phyloP scores from a whole-genome alignment of 2,888 invertebrate genomes.

The Temnothorax ravouxi region DNA sequence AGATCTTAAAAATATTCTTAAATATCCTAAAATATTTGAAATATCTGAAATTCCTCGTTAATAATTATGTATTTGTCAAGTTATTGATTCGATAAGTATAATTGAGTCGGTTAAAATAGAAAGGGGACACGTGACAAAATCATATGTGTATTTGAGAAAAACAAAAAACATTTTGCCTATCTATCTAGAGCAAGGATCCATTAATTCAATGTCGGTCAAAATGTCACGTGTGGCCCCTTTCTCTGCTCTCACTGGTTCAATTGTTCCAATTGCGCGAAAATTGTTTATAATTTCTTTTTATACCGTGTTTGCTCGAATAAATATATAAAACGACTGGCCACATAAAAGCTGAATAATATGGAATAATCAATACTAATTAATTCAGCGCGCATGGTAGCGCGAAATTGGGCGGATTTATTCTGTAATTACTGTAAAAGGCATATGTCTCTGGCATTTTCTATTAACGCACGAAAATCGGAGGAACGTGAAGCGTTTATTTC shows the following conservation, averaged over 20 bases:
- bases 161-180: no score
- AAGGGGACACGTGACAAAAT: no score
- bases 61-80: not conserved
- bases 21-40: not conserved
- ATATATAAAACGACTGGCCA: not conserved
- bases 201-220: no score
- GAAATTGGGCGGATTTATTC: slow-evolving; percentile 23
- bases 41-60: not conserved
- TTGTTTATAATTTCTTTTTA: not conserved
- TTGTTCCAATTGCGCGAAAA: not conserved
- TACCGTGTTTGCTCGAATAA: slow-evolving; percentile 4
- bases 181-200: no score
- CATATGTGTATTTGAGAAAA: no score
- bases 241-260: no score
- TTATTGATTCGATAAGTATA: not conserved
- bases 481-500: not conserved
- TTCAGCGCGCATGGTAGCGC: slow-evolving; percentile 9
- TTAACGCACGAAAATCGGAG: not conserved
- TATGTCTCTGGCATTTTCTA: not conserved
- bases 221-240: no score
- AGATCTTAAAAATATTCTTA: not conserved
- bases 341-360: not conserved
- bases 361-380: slow-evolving; percentile 54
- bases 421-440: slow-evolving; percentile 12
- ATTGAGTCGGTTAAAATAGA: no score